Percentiles rank a stretch among this genome's conserved stretches.
These are phyloP conservation scores for Urocolius indicus DNA, from an alignment of 2,113 vertebrate genomes.

Conservation along the genomic window DNA sequence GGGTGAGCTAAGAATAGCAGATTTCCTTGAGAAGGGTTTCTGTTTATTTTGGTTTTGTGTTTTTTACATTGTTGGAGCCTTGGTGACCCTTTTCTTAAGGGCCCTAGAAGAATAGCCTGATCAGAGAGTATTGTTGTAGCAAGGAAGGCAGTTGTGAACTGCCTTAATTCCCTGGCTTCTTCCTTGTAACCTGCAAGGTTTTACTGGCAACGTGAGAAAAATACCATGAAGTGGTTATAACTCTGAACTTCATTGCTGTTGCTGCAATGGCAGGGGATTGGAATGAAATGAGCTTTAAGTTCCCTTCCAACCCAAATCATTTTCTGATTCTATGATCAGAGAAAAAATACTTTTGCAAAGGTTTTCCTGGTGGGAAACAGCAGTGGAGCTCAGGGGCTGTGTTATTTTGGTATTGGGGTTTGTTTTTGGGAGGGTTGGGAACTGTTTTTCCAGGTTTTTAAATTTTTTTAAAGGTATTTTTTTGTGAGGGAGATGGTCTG, in stretches of 20 bases:
- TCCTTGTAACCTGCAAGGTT: not conserved
- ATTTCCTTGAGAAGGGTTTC: conserved; percentile 53
- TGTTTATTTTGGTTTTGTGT: conserved; percentile 55
- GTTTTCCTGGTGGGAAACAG: not conserved
- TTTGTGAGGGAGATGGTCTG: not conserved
- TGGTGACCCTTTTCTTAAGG: not conserved
- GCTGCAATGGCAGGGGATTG: not conserved
- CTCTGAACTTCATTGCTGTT: not conserved
- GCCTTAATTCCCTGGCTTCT: not conserved
- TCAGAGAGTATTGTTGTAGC: not conserved
- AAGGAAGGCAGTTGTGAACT: not conserved
- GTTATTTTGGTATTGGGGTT: not conserved
- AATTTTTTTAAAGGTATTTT: not conserved
- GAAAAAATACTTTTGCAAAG: not conserved
- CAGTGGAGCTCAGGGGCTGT: not conserved
- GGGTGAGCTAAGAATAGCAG: conserved; percentile 47
- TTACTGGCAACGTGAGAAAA: not conserved
- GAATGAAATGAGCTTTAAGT: too few species aligned
- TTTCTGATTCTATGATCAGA: too few species aligned
- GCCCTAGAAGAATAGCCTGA: not conserved
- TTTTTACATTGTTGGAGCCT: conserved; percentile 30
- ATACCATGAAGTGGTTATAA: not conserved
- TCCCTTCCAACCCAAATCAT: too few species aligned
- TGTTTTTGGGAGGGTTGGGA: rapidly evolving
- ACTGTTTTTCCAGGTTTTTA: too few species aligned